Evolutionary conservation across 2,888 invertebrate species (phyloP).

Genomic region (Onchidella celtica): DNA sequence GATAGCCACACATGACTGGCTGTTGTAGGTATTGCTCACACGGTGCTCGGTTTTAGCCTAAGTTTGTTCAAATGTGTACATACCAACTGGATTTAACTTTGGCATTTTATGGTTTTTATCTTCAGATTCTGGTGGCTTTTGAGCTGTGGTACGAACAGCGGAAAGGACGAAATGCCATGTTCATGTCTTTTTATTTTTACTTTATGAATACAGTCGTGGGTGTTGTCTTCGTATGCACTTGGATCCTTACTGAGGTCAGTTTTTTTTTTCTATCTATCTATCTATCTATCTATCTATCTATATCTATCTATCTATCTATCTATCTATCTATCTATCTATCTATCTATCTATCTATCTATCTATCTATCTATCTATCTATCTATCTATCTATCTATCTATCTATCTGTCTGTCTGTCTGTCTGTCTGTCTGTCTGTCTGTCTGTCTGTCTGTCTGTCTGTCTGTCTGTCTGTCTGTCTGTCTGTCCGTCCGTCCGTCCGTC

Average conservation of each 20-base stretch:
- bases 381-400: constrained; percentile 12
- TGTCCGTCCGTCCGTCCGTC: not conserved
- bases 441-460: constrained; percentile 10
- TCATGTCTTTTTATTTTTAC: constrained; percentile 39
- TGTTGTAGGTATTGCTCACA: no score
- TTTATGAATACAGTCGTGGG: constrained; percentile 43
- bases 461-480: not conserved
- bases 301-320: constrained; percentile 4
- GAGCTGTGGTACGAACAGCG: constrained; percentile 38
- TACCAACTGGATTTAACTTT: no score
- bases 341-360: not conserved
- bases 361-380: not conserved
- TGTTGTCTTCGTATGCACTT: constrained; percentile 73
- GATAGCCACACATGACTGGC: no score
- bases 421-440: constrained; percentile 13
- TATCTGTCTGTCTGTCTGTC: constrained; percentile 27
- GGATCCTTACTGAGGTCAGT: constrained; percentile 64
- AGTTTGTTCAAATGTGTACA: no score
- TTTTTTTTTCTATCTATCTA: not conserved
- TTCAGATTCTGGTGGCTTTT: constrained; percentile 20
- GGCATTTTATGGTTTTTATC: no score
- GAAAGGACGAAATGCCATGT: constrained; percentile 11
- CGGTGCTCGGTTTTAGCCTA: no score
- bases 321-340: constrained; percentile 2
- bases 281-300: not conserved